A percentile compares a stretch with the other conserved stretches of the same genome.
Evolutionary conservation across 2,888 invertebrate genomes (phyloP).

Genomic region (Metalampra italica): DNA sequence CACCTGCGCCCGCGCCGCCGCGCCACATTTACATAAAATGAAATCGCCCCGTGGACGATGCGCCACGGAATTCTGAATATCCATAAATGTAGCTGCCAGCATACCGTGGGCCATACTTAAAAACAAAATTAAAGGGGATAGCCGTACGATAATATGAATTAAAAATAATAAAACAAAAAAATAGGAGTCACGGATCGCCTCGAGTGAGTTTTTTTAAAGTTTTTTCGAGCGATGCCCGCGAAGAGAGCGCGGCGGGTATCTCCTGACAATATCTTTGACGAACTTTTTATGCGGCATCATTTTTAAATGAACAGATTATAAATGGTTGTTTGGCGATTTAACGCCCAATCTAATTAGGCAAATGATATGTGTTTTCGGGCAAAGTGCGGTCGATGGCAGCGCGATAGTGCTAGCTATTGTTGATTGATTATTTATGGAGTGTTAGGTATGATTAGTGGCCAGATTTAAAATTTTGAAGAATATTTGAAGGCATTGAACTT

Average conservation of each 20-base stretch:
- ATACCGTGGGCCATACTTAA: constrained; percentile 76
- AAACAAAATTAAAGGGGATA: constrained; percentile 79
- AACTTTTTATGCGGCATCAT: constrained; percentile 76
- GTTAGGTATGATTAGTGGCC: constrained; percentile 16
- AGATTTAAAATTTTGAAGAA: not conserved
- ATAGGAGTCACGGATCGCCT: constrained; percentile 77
- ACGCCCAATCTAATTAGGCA: constrained; percentile 79
- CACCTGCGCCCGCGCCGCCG: constrained; percentile 27
- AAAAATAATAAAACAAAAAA: constrained; percentile 78
- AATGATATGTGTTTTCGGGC: constrained; percentile 75
- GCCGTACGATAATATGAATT: constrained; percentile 78
- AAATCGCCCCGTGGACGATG: constrained; percentile 63
- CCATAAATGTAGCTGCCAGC: constrained; percentile 76
- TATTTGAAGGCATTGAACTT: not conserved
- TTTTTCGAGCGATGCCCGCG: constrained; percentile 70
- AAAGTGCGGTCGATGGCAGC: constrained; percentile 28
- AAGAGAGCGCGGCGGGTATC: constrained; percentile 66
- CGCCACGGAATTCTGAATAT: constrained; percentile 73
- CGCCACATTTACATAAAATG: constrained; percentile 68
- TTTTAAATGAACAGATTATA: constrained; percentile 78
- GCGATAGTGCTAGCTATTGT: constrained; percentile 11
- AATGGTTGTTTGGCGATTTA: constrained; percentile 78
- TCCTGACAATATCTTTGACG: constrained; percentile 78
- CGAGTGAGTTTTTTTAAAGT: constrained; percentile 68
- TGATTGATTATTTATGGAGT: constrained; percentile 55